Base-by-base conservation (phyloP, 2,888 invertebrate species). In the Agrotis clavis region DNA sequence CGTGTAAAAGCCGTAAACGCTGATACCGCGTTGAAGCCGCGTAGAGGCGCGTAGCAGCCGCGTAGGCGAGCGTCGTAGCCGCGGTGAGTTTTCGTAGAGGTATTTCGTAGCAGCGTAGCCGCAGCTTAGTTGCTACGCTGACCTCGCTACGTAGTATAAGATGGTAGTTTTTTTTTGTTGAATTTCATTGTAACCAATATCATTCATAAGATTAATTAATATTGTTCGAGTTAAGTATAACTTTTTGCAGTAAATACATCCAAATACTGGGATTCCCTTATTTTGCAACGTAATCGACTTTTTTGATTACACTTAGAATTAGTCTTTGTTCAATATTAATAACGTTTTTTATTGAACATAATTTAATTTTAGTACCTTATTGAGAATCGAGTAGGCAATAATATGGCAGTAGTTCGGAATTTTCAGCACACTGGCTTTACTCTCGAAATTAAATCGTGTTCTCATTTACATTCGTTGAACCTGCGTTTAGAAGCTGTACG, bases 121-220 rank as follows among this genome's bases (percentile, higher is more conserved):
- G 67, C 35, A 4, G 7, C 18, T 74, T 35, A n/a, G n/a, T 45
- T 57, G 76, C 66, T 57, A 72, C 30, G 67, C 41, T 30, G 45
- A n/a, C 21, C 21, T 14, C 19, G 13, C 25, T 14, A 41, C 41
- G 51, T 25, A 65, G 65, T 19, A 7, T 30, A 11, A 14, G 2
- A 41, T 41, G 41, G 9, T 41, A 25, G 54, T 19, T 4, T 47
- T 61, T 51, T 25, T 1, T 51, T 9, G 16, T 60, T 35, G 1
- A 47, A 72, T 19, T 9, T n/a, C 2, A 21, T 13, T 21, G 18
- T 21, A 67, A n/a, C 14, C 16, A 51, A 25, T 13, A 30, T 48
- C 16, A 13, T 76, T 30, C 14, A 18, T 19, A 13, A 18, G 13
- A n/a, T 21, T 18, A 19, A 54, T 41, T 1, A 48, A 54, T 45